phyloP scores from a whole-genome alignment of 2,113 vertebrate species.

The Pachycephala philippinensis region DNA sequence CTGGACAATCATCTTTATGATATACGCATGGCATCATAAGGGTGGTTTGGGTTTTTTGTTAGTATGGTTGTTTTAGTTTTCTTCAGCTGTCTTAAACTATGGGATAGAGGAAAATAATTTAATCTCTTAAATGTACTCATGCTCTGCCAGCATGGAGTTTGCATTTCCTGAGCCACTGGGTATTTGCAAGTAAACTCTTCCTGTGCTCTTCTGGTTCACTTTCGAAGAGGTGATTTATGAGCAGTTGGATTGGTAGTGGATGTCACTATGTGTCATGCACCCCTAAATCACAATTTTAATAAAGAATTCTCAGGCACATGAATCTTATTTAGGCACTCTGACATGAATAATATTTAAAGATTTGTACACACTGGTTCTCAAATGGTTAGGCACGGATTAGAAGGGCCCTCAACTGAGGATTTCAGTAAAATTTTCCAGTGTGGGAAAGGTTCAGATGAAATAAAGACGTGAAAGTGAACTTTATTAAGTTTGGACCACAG shows the following conservation, averaged over 20 bases:
- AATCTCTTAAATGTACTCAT: fast-evolving
- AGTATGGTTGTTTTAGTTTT: background rate
- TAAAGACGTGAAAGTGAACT: background rate
- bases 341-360: background rate
- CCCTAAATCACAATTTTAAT: background rate
- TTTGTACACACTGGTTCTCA: background rate
- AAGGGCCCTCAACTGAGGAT: background rate
- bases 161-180: background rate
- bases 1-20: background rate
- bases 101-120: background rate
- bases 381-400: background rate
- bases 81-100: background rate
- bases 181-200: background rate
- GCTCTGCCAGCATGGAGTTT: background rate
- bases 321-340: background rate
- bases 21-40: background rate
- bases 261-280: background rate
- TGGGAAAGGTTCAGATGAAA: background rate
- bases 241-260: background rate
- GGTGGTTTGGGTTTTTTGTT: background rate
- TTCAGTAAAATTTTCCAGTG: background rate
- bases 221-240: background rate
- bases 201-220: background rate
- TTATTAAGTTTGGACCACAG: background rate
- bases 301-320: background rate